A percentile compares a stretch with the other conserved stretches of the same genome.
Evolutionary conservation across 2,888 invertebrate species (phyloP).

Genomic region (Nomada lathburiana): DNA sequence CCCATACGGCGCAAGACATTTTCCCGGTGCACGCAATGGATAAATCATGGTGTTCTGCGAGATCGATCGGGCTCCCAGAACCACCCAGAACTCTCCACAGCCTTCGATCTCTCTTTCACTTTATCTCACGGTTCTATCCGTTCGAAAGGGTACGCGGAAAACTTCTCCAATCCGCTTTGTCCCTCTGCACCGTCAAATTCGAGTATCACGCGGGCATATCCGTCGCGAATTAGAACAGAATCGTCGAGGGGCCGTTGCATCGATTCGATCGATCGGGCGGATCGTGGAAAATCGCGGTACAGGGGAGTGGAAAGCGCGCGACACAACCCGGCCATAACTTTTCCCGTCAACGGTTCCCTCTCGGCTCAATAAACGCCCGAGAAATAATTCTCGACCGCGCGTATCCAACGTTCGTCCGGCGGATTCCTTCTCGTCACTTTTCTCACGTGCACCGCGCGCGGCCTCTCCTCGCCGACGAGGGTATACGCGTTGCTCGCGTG

Average conservation of each 20-base stretch:
- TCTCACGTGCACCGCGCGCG: constrained; percentile 33
- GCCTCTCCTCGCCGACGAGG: neutral
- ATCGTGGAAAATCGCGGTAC: constrained; percentile 14
- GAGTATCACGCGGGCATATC: neutral
- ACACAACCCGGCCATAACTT: constrained; percentile 24
- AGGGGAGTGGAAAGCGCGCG: constrained; percentile 8
- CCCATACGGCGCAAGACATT: constrained; percentile 43
- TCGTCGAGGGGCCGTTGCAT: constrained; percentile 7
- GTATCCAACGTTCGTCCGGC: constrained; percentile 31
- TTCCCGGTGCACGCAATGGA: constrained; percentile 55
- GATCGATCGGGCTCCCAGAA: constrained; percentile 55
- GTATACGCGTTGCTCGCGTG: neutral
- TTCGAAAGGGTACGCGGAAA: constrained; percentile 3
- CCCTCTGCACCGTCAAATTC: neutral
- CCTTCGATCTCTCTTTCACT: constrained; percentile 4
- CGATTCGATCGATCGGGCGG: constrained; percentile 29
- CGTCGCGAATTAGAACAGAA: neutral
- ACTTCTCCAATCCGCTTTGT: neutral
- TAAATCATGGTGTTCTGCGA: constrained; percentile 50
- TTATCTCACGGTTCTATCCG: constrained; percentile 27
- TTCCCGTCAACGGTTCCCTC: constrained; percentile 37
- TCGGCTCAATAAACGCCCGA: constrained; percentile 1
- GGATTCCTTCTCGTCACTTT: constrained; percentile 31
- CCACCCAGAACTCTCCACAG: constrained; percentile 23
- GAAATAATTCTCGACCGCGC: constrained; percentile 57